Evolutionary conservation across 1,140 invertebrate species (phyloP), one percentile per base, ranked within the genome.

Genomic region (Dermatophagoides farinae): DNA sequence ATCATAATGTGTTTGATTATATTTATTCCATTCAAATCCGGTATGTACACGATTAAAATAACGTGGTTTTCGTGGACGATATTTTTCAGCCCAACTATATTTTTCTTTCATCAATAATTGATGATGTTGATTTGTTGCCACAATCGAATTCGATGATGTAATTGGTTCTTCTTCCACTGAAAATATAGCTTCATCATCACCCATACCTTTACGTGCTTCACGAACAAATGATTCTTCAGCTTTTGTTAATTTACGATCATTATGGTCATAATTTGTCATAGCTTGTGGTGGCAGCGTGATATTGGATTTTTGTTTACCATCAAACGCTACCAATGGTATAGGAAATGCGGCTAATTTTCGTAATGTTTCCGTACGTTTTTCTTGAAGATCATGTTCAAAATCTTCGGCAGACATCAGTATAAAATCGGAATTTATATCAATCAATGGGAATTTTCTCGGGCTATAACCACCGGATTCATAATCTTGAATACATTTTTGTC

Each of bases 11-110:
- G 93, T 98, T 74, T 99, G 95, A 76, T 99, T 99, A 71, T 99
- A 99, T 71, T 98, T 98, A 73, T 99, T 99, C 96, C 96, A 99
- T 70, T 98, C 95, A 74, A 98, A 99, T 6, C 96, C 76, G n/a
- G 77, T 79, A 64, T 80, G 76, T 5, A 80, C 77, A 62, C 92
- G 80, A 76, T 98, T 98, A 73, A 98, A 97, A 73, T 97, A 98
- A 57, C 93, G 73, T 1, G 95, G 95, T 72, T 99, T 99, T 22
- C 93, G 73, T 0, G 95, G 95, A 12, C 92, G 75, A 72, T 97
- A 98, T 73, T 98, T 98, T 69, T 97, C 93, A 0, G 91, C 91
- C 90, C 95, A 97, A 6, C 95, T 72, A 70, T 92, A 93, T 4
- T 72, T 43, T 2, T 41, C 57, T 20, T 64, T 58, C 18, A 60